Evolutionary conservation across 2,797 vertebrate species (phyloP).

Genomic region (Danio aesculapii): DNA sequence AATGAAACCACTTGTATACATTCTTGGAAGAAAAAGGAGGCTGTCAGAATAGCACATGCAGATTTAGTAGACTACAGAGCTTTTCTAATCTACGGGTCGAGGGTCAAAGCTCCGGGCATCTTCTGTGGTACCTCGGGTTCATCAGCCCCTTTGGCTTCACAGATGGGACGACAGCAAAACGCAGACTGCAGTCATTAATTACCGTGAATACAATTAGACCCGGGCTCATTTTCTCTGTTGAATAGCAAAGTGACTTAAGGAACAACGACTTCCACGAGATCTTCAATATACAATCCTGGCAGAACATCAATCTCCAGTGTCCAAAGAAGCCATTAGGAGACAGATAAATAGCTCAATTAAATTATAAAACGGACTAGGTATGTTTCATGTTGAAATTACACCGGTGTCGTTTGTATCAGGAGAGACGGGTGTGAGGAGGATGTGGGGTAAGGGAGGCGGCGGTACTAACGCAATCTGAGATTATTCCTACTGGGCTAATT

Average conservation of each 20-base stretch:
- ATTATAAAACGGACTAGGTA: slow-evolving; percentile 86
- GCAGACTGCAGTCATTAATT: slow-evolving; percentile 58
- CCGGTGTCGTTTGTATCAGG: slow-evolving; percentile 80
- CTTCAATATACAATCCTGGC: slow-evolving; percentile 81
- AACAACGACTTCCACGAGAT: slow-evolving; percentile 81
- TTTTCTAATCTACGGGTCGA: slow-evolving; percentile 37
- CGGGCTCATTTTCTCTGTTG: slow-evolving; percentile 66
- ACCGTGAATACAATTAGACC: slow-evolving; percentile 62
- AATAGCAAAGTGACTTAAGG: slow-evolving; percentile 82
- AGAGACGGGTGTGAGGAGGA: slow-evolving; percentile 76
- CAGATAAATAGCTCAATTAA: slow-evolving; percentile 93
- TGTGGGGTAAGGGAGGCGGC: slow-evolving; percentile 63
- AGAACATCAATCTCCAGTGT: slow-evolving; percentile 86
- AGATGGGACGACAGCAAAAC: slow-evolving; percentile 52
- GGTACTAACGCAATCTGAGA: slow-evolving; percentile 81
- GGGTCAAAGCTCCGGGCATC: slow-evolving; percentile 43
- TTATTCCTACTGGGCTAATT: slow-evolving; percentile 92
- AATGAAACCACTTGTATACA: slow-evolving; percentile 19
- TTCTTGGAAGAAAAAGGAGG: slow-evolving; percentile 14
- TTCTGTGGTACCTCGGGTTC: slow-evolving; percentile 47
- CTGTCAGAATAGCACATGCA: slow-evolving; percentile 14
- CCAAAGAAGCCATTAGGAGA: slow-evolving; percentile 87
- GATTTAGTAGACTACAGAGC: slow-evolving; percentile 20
- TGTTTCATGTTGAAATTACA: slow-evolving; percentile 89
- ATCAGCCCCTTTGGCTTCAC: slow-evolving; percentile 42